Evolutionary conservation across 2,113 vertebrate genomes (phyloP).

Genomic region (Tragelaphus buxtoni): DNA sequence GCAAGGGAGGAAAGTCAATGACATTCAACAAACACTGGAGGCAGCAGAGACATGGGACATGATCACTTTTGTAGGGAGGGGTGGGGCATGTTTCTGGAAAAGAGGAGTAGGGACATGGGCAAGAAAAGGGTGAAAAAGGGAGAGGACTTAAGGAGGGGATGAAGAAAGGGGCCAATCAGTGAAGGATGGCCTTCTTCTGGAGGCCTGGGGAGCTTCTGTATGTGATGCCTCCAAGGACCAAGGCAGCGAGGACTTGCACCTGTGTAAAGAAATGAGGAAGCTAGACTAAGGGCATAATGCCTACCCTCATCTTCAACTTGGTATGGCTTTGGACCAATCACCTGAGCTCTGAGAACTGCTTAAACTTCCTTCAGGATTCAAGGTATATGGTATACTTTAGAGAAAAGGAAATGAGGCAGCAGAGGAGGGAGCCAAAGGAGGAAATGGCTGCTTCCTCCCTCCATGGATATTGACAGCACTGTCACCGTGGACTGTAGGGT

Average conservation of each 20-base stretch:
- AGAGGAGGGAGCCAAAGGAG: neutral
- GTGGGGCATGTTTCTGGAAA: neutral
- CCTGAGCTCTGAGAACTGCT: slow-evolving; percentile 16
- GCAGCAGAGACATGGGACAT: neutral
- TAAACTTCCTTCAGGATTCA: neutral
- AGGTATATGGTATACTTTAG: neutral
- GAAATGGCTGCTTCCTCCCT: neutral
- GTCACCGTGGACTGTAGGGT: neutral
- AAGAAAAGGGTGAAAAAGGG: slow-evolving; percentile 20
- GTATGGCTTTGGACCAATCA: neutral
- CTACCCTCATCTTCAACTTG: neutral
- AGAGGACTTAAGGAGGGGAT: slow-evolving; percentile 1
- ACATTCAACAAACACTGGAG: slow-evolving; percentile 15
- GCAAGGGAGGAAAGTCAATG: neutral
- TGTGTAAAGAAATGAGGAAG: neutral
- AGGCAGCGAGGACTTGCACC: neutral
- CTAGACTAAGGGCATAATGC: neutral
- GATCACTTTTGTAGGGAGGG: neutral
- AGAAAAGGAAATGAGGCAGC: neutral
- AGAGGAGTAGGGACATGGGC: neutral
- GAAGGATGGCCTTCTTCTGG: neutral
- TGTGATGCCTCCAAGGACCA: neutral
- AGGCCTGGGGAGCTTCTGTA: neutral
- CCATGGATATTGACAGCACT: neutral
- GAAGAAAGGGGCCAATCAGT: slow-evolving; percentile 14